phyloP scores from a whole-genome alignment of 2,888 invertebrate species.

The Mechanitis mazaeus region DNA sequence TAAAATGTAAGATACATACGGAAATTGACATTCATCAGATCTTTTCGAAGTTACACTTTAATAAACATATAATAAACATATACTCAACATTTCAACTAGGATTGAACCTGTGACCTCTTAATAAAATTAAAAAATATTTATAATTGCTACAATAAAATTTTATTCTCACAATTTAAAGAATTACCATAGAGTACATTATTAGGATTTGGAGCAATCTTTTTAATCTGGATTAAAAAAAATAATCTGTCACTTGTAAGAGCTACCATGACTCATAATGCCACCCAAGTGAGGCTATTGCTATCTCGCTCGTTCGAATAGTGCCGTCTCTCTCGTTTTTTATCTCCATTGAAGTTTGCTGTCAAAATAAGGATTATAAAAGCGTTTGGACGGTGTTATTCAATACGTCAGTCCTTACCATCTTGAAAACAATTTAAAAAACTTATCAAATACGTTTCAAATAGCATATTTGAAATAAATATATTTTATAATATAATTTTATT shows the following conservation, averaged over 20 bases:
- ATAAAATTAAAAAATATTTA: too few relatives aligned
- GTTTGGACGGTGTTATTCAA: slow-evolving; percentile 60
- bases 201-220: slow-evolving; percentile 3
- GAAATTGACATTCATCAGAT: too few relatives aligned
- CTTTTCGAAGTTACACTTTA: too few relatives aligned
- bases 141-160: too few relatives aligned
- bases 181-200: slow-evolving; percentile 1
- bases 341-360: slow-evolving; percentile 73
- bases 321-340: slow-evolving; percentile 53
- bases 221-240: slow-evolving; percentile 33
- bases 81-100: too few relatives aligned
- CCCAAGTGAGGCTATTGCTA: slow-evolving; percentile 47
- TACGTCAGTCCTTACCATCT: slow-evolving; percentile 5
- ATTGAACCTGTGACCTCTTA: too few relatives aligned
- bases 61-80: too few relatives aligned
- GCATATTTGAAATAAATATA: too few relatives aligned
- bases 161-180: too few relatives aligned
- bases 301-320: slow-evolving; percentile 44
- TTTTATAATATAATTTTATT: too few relatives aligned
- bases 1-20: too few relatives aligned
- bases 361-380: slow-evolving; percentile 76
- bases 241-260: slow-evolving; percentile 52
- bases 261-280: slow-evolving; percentile 65
- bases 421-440: neutral
- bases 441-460: neutral